A percentile compares a stretch with the other conserved stretches of the same genome.
Evolutionary conservation across 2,797 vertebrate genomes (phyloP).

Genomic region (Perodicticus potto): DNA sequence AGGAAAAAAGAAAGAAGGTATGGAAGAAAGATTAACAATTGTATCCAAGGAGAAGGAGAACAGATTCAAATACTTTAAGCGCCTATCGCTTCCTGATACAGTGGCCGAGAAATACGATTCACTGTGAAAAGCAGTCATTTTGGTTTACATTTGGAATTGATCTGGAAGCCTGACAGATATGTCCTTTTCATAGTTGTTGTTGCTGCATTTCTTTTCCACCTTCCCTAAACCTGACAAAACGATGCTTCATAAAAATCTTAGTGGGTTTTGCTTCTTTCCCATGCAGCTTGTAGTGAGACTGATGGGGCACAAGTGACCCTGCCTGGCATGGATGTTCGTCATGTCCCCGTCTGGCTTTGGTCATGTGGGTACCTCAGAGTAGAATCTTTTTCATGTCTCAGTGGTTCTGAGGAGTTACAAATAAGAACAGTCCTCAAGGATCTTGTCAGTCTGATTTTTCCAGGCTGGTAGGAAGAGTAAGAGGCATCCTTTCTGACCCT

Average conservation of each 20-base stretch:
- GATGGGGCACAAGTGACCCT: fast-evolving
- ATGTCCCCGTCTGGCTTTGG: fast-evolving
- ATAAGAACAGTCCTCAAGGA: fast-evolving
- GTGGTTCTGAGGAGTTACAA: neutral
- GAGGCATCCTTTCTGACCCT: neutral
- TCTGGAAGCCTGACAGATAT: constrained; percentile 35
- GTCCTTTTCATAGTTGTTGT: neutral
- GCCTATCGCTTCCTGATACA: constrained; percentile 52
- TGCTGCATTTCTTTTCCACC: neutral
- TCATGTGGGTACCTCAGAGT: neutral
- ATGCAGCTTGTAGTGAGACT: neutral
- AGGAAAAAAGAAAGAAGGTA: constrained; percentile 70
- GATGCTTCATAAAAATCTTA: neutral
- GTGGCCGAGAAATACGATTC: constrained; percentile 55
- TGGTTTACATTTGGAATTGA: constrained; percentile 72
- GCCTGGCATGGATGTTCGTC: fast-evolving
- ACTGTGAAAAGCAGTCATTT: constrained; percentile 73
- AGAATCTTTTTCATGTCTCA: neutral
- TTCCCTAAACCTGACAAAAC: neutral
- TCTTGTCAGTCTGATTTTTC: neutral
- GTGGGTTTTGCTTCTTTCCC: neutral
- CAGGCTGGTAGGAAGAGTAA: neutral
- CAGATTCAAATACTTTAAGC: constrained; percentile 76
- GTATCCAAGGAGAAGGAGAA: constrained; percentile 81
- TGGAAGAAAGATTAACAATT: constrained; percentile 80